Evolutionary conservation across 2,888 invertebrate species (phyloP).

Genomic region (Malthinus flaveolus): DNA sequence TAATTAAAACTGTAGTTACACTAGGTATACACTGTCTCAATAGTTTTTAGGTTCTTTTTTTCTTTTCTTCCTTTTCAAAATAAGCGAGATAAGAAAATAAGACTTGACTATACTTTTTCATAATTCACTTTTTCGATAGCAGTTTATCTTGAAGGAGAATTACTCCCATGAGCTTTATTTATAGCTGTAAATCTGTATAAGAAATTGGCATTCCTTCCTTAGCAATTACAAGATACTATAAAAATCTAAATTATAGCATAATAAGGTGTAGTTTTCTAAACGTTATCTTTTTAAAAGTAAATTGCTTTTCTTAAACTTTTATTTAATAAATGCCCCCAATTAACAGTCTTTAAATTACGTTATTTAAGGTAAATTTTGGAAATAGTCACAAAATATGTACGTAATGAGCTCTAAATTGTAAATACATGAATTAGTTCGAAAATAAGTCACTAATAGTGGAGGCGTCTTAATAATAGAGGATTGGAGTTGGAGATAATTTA

Average conservation of each 20-base stretch:
- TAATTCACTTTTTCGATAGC: constrained; percentile 10
- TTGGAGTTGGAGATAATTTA: too few relatives aligned
- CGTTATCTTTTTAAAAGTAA: too few relatives aligned
- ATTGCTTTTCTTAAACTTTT: too few relatives aligned
- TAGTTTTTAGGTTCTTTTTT: background rate
- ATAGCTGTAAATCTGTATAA: constrained; percentile 23
- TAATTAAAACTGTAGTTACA: background rate
- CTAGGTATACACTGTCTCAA: background rate
- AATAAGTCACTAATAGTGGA: too few relatives aligned
- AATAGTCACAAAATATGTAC: too few relatives aligned
- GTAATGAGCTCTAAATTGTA: too few relatives aligned
- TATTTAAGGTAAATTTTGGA: too few relatives aligned
- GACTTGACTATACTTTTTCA: constrained; percentile 4
- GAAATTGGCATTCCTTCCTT: constrained; percentile 18
- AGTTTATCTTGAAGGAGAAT: constrained; percentile 18
- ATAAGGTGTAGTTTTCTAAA: too few relatives aligned
- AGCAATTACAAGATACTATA: constrained; percentile 14
- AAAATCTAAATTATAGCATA: constrained; percentile 10
- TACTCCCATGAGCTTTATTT: constrained; percentile 24
- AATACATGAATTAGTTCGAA: too few relatives aligned
- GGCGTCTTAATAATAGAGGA: too few relatives aligned
- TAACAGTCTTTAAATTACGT: too few relatives aligned
- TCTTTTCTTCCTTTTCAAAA: background rate
- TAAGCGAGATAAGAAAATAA: background rate
- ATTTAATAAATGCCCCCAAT: too few relatives aligned